Conservation (phyloP, 2,113 vertebrate genomes). For the Tyrannus savana region DNA sequence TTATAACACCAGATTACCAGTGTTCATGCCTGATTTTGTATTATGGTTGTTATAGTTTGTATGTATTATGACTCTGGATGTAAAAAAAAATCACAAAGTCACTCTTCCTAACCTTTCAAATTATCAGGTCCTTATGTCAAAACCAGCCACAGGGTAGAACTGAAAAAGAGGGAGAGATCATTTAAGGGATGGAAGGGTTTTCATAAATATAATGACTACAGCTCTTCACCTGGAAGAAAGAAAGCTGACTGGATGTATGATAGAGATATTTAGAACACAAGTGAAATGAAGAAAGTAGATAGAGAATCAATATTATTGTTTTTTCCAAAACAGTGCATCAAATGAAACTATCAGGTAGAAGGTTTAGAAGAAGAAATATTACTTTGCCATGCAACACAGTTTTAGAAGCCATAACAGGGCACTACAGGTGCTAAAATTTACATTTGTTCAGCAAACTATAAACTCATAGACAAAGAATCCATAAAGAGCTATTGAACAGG, state of each 20-base stretch:
- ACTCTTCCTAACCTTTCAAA: background rate
- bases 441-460: background rate
- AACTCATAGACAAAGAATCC: background rate
- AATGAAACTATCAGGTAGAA: background rate
- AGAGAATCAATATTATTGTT: background rate
- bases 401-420: background rate
- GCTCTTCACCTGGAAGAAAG: background rate
- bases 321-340: background rate
- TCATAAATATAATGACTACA: background rate
- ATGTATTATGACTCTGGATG: background rate
- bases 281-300: background rate
- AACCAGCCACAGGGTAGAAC: background rate
- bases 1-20: background rate
- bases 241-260: background rate
- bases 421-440: background rate
- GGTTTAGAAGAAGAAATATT: background rate
- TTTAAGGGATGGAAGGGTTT: background rate
- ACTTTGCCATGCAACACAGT: background rate
- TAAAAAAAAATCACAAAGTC: background rate
- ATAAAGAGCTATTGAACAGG: background rate
- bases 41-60: background rate
- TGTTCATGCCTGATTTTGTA: background rate
- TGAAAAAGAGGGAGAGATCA: background rate
- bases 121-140: background rate
- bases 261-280: constrained; percentile 10